These are phyloP conservation scores for Helobdella robusta DNA, from an alignment of 2,888 invertebrate genomes.

Conservation along the genomic window DNA sequence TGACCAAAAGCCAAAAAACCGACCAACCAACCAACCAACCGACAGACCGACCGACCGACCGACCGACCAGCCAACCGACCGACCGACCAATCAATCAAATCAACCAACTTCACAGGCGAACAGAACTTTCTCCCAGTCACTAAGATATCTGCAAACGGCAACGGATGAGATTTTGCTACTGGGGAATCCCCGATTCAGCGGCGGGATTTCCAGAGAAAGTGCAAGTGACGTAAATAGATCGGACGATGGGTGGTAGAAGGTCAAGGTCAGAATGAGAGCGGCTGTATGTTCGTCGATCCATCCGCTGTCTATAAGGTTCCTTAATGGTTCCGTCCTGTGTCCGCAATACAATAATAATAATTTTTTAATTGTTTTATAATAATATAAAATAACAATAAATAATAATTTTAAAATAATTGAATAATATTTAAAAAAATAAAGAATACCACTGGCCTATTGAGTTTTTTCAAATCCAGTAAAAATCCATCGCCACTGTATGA, in stretches of 20 bases:
- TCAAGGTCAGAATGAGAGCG: slow-evolving; percentile 43
- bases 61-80: too few relatives aligned
- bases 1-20: too few relatives aligned
- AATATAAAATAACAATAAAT: not conserved
- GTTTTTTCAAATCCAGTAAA: slow-evolving; percentile 23
- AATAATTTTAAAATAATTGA: too few relatives aligned
- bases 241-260: slow-evolving; percentile 42
- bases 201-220: slow-evolving; percentile 38
- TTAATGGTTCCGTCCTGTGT: slow-evolving; percentile 33
- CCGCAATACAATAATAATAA: not conserved
- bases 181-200: slow-evolving; percentile 39
- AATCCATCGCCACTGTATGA: slow-evolving; percentile 41
- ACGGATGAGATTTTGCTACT: slow-evolving; percentile 39
- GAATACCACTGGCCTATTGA: slow-evolving; percentile 2
- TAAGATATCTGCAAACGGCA: slow-evolving; percentile 42
- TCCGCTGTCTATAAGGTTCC: slow-evolving; percentile 32
- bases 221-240: slow-evolving; percentile 41
- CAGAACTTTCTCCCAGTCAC: slow-evolving; percentile 41
- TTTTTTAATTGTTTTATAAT: not conserved
- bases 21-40: too few relatives aligned
- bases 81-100: too few relatives aligned
- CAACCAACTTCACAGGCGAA: slow-evolving; percentile 45
- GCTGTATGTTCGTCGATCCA: slow-evolving; percentile 43
- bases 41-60: too few relatives aligned
- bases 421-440: not conserved